These are phyloP conservation scores for Herminia tarsipennalis DNA, from an alignment of 2,888 invertebrate species.

Conservation along the genomic window DNA sequence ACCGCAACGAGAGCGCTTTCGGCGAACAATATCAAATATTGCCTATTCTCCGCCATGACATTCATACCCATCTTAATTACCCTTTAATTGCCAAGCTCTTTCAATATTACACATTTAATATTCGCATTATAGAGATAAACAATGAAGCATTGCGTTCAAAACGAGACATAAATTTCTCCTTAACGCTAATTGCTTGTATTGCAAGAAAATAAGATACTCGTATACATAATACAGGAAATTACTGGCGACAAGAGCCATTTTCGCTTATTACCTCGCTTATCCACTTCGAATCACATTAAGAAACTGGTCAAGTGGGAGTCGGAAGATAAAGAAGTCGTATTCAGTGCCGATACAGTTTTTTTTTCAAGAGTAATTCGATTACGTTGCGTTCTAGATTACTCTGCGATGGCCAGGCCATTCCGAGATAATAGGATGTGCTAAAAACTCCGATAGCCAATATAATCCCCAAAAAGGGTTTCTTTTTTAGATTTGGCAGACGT, in stretches of 20 bases:
- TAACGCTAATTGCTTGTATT: conserved; percentile 18
- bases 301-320: conserved; percentile 15
- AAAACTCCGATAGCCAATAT: conserved; percentile 19
- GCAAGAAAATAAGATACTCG: conserved; percentile 12
- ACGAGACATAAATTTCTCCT: conserved; percentile 8
- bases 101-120: conserved; percentile 22
- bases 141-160: conserved; percentile 19
- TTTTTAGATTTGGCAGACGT: too few species aligned
- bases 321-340: conserved; percentile 1
- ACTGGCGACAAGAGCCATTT: conserved; percentile 6
- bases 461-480: conserved; percentile 16
- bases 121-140: conserved; percentile 17
- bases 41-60: conserved; percentile 4
- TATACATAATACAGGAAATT: conserved; percentile 7
- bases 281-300: conserved; percentile 10
- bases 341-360: conserved; percentile 18
- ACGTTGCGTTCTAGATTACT: conserved; percentile 25
- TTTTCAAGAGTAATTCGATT: conserved; percentile 27
- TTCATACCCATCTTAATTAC: conserved; percentile 24
- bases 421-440: conserved; percentile 24
- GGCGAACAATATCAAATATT: conserved; percentile 13
- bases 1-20: conserved; percentile 10
- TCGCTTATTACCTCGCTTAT: conserved; percentile 14
- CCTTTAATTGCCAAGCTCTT: conserved; percentile 16
- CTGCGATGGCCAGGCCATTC: conserved; percentile 20